These are phyloP conservation scores for Nebria salina DNA, from an alignment of 2,888 invertebrate genomes.

Conservation along the genomic window DNA sequence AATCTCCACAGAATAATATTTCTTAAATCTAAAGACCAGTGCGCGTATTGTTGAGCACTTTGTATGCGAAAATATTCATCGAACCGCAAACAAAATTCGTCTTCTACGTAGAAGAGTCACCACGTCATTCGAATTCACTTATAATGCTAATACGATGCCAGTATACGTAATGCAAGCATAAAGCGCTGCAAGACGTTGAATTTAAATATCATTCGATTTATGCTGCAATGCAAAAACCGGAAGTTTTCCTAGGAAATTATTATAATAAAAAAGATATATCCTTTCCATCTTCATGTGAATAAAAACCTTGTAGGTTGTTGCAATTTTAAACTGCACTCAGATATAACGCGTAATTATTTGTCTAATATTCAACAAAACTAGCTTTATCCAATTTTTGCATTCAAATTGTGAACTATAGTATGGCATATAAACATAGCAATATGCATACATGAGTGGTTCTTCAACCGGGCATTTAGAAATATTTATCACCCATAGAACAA, in stretches of 20 bases:
- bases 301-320: too few relatives aligned
- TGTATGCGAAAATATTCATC: not conserved
- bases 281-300: too few relatives aligned
- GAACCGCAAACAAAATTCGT: not conserved
- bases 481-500: constrained; percentile 7
- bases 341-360: not conserved
- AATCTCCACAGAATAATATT: not conserved
- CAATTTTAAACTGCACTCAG: too few relatives aligned
- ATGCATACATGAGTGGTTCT: not conserved
- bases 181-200: not conserved
- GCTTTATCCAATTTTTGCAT: not conserved
- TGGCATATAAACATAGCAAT: not conserved
- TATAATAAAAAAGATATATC: not conserved
- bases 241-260: not conserved
- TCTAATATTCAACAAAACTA: not conserved
- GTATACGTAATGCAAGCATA: not conserved
- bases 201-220: not conserved
- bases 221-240: not conserved
- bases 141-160: not conserved
- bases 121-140: not conserved
- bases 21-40: not conserved
- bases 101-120: not conserved
- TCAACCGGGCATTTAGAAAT: not conserved
- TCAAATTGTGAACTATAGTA: not conserved
- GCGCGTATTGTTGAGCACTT: not conserved